Conservation (phyloP, 2,888 invertebrate genomes). For the Lepetodrilus schrolli region DNA sequence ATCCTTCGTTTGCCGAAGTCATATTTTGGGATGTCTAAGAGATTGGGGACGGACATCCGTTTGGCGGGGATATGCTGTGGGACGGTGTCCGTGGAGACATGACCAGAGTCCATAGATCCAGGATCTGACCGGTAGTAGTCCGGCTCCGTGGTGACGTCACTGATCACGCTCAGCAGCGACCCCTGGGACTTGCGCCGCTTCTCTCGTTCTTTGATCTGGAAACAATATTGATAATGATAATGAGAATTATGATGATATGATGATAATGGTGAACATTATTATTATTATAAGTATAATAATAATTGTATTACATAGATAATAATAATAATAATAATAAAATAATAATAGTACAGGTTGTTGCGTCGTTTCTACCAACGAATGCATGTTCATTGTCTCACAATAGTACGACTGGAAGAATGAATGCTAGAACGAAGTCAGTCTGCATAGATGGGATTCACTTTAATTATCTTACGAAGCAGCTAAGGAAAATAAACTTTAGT, state of each 20-base stretch:
- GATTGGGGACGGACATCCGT: constrained; percentile 38
- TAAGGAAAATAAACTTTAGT: too few relatives aligned
- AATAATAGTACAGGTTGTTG: too few relatives aligned
- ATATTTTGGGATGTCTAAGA: background rate
- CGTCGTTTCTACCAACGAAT: too few relatives aligned
- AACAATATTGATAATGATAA: background rate
- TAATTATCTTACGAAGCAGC: too few relatives aligned
- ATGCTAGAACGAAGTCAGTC: too few relatives aligned
- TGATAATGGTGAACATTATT: background rate
- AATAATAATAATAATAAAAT: background rate
- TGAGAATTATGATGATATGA: background rate
- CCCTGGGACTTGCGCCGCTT: constrained; percentile 43
- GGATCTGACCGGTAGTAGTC: background rate
- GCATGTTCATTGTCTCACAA: too few relatives aligned
- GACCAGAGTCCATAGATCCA: constrained; percentile 23
- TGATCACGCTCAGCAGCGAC: constrained; percentile 41
- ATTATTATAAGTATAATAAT: background rate
- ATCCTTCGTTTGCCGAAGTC: constrained; percentile 16
- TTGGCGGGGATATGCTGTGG: background rate
- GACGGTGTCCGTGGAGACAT: constrained; percentile 3
- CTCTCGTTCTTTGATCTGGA: constrained; percentile 40
- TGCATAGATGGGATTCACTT: too few relatives aligned
- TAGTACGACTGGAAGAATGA: too few relatives aligned
- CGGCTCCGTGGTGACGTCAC: constrained; percentile 10
- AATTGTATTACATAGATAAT: background rate